These are phyloP conservation scores for Eciton burchellii DNA, from an alignment of 1,140 invertebrate genomes.

Conservation along the genomic window DNA sequence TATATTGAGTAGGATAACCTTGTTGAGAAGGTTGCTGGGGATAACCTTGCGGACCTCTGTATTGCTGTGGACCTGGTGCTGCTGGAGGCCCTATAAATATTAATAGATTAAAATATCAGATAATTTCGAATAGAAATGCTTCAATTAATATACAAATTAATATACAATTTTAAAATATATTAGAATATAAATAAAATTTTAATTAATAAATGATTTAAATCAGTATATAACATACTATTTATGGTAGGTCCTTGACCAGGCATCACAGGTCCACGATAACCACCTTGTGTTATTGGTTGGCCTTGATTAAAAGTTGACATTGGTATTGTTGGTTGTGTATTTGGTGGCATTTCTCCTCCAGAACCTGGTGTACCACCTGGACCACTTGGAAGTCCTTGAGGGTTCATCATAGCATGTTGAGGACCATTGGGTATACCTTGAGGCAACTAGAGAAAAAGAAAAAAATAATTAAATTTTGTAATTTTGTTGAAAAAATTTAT, in stretches of 20 bases:
- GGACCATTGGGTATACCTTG: constrained; percentile 85
- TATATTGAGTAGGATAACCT: constrained; percentile 85
- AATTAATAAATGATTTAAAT: constrained; percentile 5
- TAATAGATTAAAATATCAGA: neutral
- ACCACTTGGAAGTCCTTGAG: constrained; percentile 81
- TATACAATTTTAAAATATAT: too few species aligned
- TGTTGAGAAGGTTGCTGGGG: constrained; percentile 86
- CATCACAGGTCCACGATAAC: constrained; percentile 84
- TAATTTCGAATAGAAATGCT: neutral
- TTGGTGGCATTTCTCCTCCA: constrained; percentile 83
- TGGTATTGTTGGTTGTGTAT: constrained; percentile 84
- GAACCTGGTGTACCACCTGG: constrained; percentile 80
- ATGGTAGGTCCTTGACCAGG: constrained; percentile 82
- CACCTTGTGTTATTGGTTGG: constrained; percentile 84
- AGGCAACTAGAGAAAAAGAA: constrained; percentile 82
- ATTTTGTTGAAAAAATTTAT: neutral
- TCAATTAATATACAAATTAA: too few species aligned
- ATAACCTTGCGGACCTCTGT: constrained; percentile 86
- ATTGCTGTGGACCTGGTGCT: constrained; percentile 84
- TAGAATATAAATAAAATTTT: neutral
- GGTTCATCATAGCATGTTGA: constrained; percentile 85
- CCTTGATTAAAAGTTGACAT: constrained; percentile 86
- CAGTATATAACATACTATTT: constrained; percentile 77
- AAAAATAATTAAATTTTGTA: constrained; percentile 15
- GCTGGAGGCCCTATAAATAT: constrained; percentile 76